phyloP scores from a whole-genome alignment of 1,140 invertebrate species.

The Hycleus phaleratus region DNA sequence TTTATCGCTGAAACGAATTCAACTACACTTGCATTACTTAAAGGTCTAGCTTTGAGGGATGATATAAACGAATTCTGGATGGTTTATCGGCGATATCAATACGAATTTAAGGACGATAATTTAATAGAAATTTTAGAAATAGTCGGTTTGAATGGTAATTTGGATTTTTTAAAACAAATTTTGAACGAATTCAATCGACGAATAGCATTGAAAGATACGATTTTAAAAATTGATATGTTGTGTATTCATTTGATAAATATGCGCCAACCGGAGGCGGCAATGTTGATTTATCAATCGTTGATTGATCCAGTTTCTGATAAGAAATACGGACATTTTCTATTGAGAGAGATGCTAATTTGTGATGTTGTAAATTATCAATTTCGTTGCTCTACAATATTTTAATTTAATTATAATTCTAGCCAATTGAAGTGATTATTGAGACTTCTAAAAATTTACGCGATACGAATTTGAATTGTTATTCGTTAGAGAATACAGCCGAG shows the following conservation, averaged over 20 bases:
- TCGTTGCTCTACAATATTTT: not conserved
- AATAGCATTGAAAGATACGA: slow-evolving; percentile 2
- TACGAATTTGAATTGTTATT: slow-evolving; percentile 19
- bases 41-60: slow-evolving; percentile 21
- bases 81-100: slow-evolving; percentile 6
- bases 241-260: slow-evolving; percentile 30
- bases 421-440: slow-evolving; percentile 22
- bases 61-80: slow-evolving; percentile 23
- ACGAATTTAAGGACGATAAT: slow-evolving; percentile 16
- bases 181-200: slow-evolving; percentile 1
- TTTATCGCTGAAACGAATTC: slow-evolving; percentile 28
- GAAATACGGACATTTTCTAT: slow-evolving; percentile 18
- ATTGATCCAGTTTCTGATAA: slow-evolving; percentile 9
- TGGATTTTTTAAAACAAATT: not conserved
- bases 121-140: slow-evolving; percentile 20
- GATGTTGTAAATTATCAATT: slow-evolving; percentile 17
- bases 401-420: slow-evolving; percentile 18
- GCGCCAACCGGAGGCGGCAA: slow-evolving; percentile 20
- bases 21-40: slow-evolving; percentile 23
- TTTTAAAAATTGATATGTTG: slow-evolving; percentile 24
- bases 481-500: slow-evolving; percentile 27
- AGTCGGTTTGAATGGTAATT: slow-evolving; percentile 21
- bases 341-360: slow-evolving; percentile 30
- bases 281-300: slow-evolving; percentile 24
- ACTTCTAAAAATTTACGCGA: slow-evolving; percentile 21